phyloP scores from a whole-genome alignment of 2,113 vertebrate species.

The Cervus canadensis region DNA sequence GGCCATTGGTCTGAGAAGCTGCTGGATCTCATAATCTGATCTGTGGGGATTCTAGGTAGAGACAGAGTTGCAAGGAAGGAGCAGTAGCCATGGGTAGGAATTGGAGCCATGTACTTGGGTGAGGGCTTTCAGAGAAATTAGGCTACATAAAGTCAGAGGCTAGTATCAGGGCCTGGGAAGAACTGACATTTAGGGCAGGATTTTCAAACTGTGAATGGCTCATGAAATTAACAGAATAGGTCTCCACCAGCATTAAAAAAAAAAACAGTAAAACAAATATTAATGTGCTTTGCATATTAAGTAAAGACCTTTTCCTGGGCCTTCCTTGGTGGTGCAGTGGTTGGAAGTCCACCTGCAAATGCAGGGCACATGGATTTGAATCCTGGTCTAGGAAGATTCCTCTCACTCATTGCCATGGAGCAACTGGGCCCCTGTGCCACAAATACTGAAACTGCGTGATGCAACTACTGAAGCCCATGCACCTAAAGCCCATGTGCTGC shows the following conservation, averaged over 20 bases:
- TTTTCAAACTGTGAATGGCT: background rate
- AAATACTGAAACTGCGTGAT: background rate
- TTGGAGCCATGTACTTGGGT: background rate
- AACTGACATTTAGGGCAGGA: background rate
- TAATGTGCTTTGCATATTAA: background rate
- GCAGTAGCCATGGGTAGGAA: background rate
- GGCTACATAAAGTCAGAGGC: background rate
- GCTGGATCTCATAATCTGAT: background rate
- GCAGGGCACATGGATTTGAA: background rate
- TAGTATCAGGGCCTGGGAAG: background rate
- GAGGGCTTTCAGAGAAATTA: background rate
- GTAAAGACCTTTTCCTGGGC: background rate
- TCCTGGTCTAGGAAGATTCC: background rate
- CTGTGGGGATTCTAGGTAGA: background rate
- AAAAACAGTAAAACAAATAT: background rate
- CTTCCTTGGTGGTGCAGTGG: background rate
- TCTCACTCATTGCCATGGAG: background rate
- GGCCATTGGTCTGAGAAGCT: background rate
- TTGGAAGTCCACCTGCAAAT: background rate
- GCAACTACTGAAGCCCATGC: background rate
- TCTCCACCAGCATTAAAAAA: background rate
- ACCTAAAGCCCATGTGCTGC: background rate
- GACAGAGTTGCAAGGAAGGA: background rate
- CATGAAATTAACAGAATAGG: background rate
- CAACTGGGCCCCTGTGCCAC: background rate